Evolutionary conservation across 1,140 invertebrate genomes (phyloP), one percentile per base, ranked within the genome.

Genomic region (Contarinia nasturtii): DNA sequence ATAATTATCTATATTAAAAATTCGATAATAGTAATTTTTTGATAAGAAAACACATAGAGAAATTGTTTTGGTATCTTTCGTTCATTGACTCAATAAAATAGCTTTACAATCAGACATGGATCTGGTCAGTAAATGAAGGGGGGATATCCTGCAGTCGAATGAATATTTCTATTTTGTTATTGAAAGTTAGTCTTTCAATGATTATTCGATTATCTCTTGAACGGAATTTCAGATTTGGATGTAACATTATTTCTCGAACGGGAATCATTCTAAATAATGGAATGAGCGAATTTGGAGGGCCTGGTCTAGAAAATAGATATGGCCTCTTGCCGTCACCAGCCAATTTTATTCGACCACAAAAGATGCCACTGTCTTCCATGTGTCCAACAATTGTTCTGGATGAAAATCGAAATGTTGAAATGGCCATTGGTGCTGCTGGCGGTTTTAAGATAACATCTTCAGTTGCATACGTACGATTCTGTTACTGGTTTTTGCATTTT

Each of bases 251-350:
- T 15, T 40, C 37, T 5, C 4, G 27, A 33, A 86, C 89, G 0
- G 92, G 90, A 14, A 88, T 97, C 18, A 78, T 96, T 51, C 75
- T 89, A 42, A 97, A 97, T 61, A 78, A 95, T 60, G 78, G 92
- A 66, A 96, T 97, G 92, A 88, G 95, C 57, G 92, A 97, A 59
- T 97, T 97, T 60, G 86, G 86, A 5, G 74, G 80, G 0, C 86
- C 87, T 0, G 74, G 79, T 46, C 75, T 77, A 15, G 75, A 73
- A 1, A 93, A 88, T 56, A 70, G 68, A 22, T 92, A 83, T 59
- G 77, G 75, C 15, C 57, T 92, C 38, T 79, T 82, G 1, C 79
- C 85, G 2, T 87, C 85, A 1, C 75, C 75, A 2, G 73, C 74
- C 2, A 97, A 98, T 66, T 86, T 75, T 55, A 81, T 95, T 21